Base-by-base conservation (phyloP, 2,888 invertebrate genomes). In the Blomia tropicalis region DNA sequence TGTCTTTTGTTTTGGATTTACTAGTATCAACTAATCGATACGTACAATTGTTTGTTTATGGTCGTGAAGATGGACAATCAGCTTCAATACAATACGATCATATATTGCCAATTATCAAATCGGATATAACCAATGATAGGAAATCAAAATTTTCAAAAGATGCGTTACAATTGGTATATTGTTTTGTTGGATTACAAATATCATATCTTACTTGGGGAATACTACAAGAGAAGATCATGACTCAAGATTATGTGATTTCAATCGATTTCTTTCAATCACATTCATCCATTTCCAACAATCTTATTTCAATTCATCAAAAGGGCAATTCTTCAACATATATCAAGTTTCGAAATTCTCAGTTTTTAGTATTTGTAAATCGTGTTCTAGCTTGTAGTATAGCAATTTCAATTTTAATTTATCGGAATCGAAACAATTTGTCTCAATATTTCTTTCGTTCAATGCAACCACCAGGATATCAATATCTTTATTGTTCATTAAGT, bases 221-320 rank as follows among this genome's bases (percentile, higher is more conserved):
- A 65, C 77, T 98, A 65, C 96, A 98, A 75, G 98, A 98, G 76
- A 89, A 93, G 77, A 89, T 98, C 63, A 96, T 98, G 90, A 96
- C 96, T 0, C 82, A 66, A 43, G 64, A 67, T 23, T 69, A 69
- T 44, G 47, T 59, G n/a, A 61, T 62, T 44, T 41, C 41, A 4
- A 62, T 19, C 27, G 63, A 53, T 17, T 56, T 60, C 25, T 60
- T 60, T 56, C 11, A 58, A 11, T 30, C 22, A 11, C 60, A 60
- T 27, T 7, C 7, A 11, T 25, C 22, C 11, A 47, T 25, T 47
- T 11, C 11, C 22, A 47, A 19, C n/a, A 27, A 27, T 27, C 51
- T 47, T n/a, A 47, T 47, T 27, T 47, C 51, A 14, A 19, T 36
- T 7, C 36, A 36, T 36, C 36, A 36, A 17, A 17, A 7, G 36